Evolutionary conservation across 2,113 vertebrate genomes (phyloP).

Genomic region (Dipodomys stephensi): DNA sequence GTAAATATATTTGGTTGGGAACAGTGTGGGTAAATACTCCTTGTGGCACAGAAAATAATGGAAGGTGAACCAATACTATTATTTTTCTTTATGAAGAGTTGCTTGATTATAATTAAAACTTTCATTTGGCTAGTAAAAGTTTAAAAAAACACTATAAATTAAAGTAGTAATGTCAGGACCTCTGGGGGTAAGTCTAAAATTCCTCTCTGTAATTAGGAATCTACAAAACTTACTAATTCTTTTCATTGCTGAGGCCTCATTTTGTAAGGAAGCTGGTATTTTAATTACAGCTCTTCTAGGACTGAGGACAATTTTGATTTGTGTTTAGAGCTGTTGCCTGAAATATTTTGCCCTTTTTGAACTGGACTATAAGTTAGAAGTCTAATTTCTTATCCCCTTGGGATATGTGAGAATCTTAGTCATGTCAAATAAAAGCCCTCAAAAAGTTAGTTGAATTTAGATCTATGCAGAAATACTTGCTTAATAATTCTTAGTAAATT

Average conservation of each 20-base stretch:
- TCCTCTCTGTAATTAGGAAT: slow-evolving; percentile 71
- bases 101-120: slow-evolving; percentile 77
- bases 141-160: slow-evolving; percentile 67
- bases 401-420: slow-evolving; percentile 25
- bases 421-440: not conserved
- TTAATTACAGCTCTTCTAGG: slow-evolving; percentile 56
- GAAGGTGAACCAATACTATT: not conserved
- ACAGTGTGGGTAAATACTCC: not conserved
- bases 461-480: not conserved
- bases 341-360: slow-evolving; percentile 5
- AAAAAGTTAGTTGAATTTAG: not conserved
- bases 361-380: not conserved
- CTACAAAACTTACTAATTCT: slow-evolving; percentile 42
- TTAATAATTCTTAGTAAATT: not conserved
- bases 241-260: slow-evolving; percentile 37
- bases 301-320: slow-evolving; percentile 36
- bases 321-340: not conserved
- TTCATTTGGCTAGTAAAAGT: slow-evolving; percentile 75
- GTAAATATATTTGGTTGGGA: not conserved
- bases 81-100: slow-evolving; percentile 37
- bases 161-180: slow-evolving; percentile 63
- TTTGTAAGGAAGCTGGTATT: slow-evolving; percentile 55
- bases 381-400: not conserved
- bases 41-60: slow-evolving; percentile 48
- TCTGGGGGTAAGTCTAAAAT: slow-evolving; percentile 58